phyloP scores from a whole-genome alignment of 1,140 invertebrate genomes.

The Bombyx mandarina region DNA sequence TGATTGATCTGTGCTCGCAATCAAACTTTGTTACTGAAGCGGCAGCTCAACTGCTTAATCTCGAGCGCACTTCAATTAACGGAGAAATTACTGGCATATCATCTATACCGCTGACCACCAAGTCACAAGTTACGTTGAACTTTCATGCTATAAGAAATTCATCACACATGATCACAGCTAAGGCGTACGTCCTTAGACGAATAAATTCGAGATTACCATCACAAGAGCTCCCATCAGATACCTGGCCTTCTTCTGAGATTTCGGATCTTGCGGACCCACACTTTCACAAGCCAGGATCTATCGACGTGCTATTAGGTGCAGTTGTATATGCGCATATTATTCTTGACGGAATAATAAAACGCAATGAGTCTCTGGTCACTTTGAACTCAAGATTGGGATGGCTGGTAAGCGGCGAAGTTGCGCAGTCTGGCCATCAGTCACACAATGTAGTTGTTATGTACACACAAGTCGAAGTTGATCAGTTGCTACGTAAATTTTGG shows the following conservation, averaged over 20 bases:
- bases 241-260: slow-evolving; percentile 8
- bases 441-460: neutral
- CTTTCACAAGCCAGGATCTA: slow-evolving; percentile 17
- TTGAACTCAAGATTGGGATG: slow-evolving; percentile 17
- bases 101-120: slow-evolving; percentile 15
- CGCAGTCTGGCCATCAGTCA: neutral
- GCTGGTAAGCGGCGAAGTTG: too few species aligned
- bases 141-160: slow-evolving; percentile 6
- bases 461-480: slow-evolving; percentile 9
- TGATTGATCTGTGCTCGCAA: too few species aligned
- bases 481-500: too few species aligned
- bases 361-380: slow-evolving; percentile 8
- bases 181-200: slow-evolving; percentile 18
- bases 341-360: slow-evolving; percentile 15
- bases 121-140: slow-evolving; percentile 13
- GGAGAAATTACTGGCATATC: slow-evolving; percentile 19
- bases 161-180: slow-evolving; percentile 3
- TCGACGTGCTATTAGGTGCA: slow-evolving; percentile 23
- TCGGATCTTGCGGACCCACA: slow-evolving; percentile 20
- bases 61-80: slow-evolving; percentile 10
- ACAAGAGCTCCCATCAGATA: slow-evolving; percentile 5
- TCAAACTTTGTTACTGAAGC: too few species aligned
- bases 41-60: too few species aligned
- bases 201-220: slow-evolving; percentile 19
- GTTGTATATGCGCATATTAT: slow-evolving; percentile 17